These are phyloP conservation scores for Sus scrofa DNA, from an alignment of 2,113 vertebrate genomes.

Conservation along the genomic window T2T-Sscrofa CM000813.6:39187001-39187500, in stretches of 20 bases:
- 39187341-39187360: constrained; percentile 7
- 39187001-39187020: not conserved
- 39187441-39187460: constrained; percentile 51
- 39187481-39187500: not conserved
- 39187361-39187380: constrained; percentile 3
- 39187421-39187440: constrained; percentile 30
- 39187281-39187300: not conserved
- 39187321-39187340: constrained; percentile 17
- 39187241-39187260: not conserved
- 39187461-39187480: not conserved
- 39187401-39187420: constrained; percentile 47
- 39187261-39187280: not conserved
- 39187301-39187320: not conserved
- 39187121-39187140: not conserved
- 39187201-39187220: not conserved
- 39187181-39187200: not conserved
- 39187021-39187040: not conserved
- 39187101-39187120: not conserved
- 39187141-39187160: not conserved
- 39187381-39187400: not conserved
- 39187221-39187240: not conserved
- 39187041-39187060: not conserved
- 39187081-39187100: not conserved
- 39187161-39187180: not conserved
- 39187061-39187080: not conserved